A percentile compares a stretch with the other conserved stretches of the same genome.
Conservation (phyloP, 2,797 vertebrate species). For the Tapirus indicus region DNA sequence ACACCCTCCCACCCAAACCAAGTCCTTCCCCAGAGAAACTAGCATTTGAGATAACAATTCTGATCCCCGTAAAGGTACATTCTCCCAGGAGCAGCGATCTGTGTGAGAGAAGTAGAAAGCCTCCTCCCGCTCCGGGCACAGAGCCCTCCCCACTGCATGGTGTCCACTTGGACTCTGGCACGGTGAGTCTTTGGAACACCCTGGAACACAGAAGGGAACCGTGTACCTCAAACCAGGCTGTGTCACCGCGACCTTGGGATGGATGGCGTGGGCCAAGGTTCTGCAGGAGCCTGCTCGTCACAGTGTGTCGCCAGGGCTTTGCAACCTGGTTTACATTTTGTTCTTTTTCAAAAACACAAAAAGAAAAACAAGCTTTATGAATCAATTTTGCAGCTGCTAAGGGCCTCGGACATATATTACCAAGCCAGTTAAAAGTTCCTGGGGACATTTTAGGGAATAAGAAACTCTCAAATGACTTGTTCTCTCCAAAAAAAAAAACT, state of each 20-base stretch:
- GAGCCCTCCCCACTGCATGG: neutral
- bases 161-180: neutral
- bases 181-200: neutral
- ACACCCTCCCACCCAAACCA: fast-evolving
- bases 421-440: slow-evolving; percentile 58
- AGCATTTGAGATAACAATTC: neutral
- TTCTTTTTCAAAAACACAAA: slow-evolving; percentile 13
- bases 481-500: neutral
- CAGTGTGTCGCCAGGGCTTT: neutral
- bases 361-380: slow-evolving; percentile 30
- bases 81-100: neutral
- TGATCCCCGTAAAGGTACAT: neutral
- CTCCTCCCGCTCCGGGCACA: fast-evolving
- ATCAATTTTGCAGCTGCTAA: slow-evolving; percentile 26
- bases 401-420: neutral
- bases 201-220: neutral
- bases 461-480: slow-evolving; percentile 32
- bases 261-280: neutral
- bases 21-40: neutral
- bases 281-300: neutral
- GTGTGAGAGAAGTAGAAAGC: neutral
- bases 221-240: neutral
- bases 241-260: neutral
- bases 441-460: slow-evolving; percentile 38
- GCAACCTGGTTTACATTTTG: slow-evolving; percentile 8